Base-by-base conservation (phyloP, 1,140 invertebrate species). In the Hylyphantes graminicola region DNA sequence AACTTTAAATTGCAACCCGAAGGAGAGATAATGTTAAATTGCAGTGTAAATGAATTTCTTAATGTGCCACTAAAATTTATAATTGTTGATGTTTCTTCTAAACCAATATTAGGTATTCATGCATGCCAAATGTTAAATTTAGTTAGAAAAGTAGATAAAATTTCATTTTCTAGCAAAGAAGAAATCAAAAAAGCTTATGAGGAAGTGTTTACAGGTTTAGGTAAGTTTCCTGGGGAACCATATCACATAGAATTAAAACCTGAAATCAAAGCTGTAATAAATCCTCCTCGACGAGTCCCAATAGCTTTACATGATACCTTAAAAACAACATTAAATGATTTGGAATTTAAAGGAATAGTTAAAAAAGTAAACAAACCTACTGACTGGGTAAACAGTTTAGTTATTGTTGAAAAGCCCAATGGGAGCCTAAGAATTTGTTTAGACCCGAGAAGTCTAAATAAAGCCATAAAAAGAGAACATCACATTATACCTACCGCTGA, bases 361-460 rank as follows among this genome's bases (percentile, higher is more conserved):
- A 48, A 84, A 59, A 86, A 87, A 57, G 87, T 89, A 57, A 87
- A 88, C 78, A 85, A 87, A 65, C 86, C 86, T 19, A 87, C 86
- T 12, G 87, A 88, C 61, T 88, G 86, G 84, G 84, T 88, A 13
- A 86, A 74, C 1, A n/a, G 59, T 3, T 35, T 88, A 15, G 86
- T 87, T 8, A 67, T 87, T 51, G 85, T 87, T 13, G 77, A 75
- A 10, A 87, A 87, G 76, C 67, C 81, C 7, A 86, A 81, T 74
- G 83, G 77, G 51, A 72, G 79, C 53, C 21, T 86, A 15, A 48
- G 86, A 79, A 17, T 88, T 7, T 86, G 87, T 74, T 65, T 87
- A 21, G 87, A 87, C 57, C 86, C 85, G 12, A 61, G 81, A 79
- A 17, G 83, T 75, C 85, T 90, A 17, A 90, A 90, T 83, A 68